Evolutionary conservation across 2,113 vertebrate genomes (phyloP).

Genomic region (Stigmatopora argus): DNA sequence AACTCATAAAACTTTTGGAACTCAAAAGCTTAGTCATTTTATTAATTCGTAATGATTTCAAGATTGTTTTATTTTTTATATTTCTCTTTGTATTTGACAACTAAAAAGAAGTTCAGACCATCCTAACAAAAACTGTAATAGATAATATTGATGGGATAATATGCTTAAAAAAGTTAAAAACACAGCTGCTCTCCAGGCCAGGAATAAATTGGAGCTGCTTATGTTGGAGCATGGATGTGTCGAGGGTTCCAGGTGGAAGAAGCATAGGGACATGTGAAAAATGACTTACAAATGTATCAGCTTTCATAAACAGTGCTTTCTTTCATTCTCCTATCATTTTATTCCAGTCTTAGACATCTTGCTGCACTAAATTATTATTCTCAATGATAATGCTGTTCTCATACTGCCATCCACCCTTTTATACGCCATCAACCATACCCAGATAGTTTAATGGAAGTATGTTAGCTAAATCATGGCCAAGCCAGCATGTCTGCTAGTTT

Average conservation of each 20-base stretch:
- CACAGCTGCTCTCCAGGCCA: slow-evolving; percentile 41
- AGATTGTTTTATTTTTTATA: not conserved
- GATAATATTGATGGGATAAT: slow-evolving; percentile 7
- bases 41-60: not conserved
- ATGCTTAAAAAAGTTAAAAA: slow-evolving; percentile 8
- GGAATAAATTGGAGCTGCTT: slow-evolving; percentile 59
- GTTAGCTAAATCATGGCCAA: slow-evolving; percentile 38
- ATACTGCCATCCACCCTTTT: slow-evolving; percentile 25
- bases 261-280: slow-evolving; percentile 61
- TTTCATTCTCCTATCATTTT: slow-evolving; percentile 19
- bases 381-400: slow-evolving; percentile 39
- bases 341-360: slow-evolving; percentile 36
- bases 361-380: slow-evolving; percentile 38
- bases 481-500: slow-evolving; percentile 50
- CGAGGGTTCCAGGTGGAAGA: slow-evolving; percentile 54
- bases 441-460: slow-evolving; percentile 36
- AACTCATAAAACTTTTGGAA: not conserved
- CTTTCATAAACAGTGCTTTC: slow-evolving; percentile 24
- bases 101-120: not conserved
- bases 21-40: not conserved
- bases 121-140: not conserved
- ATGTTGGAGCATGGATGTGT: slow-evolving; percentile 44
- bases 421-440: slow-evolving; percentile 37
- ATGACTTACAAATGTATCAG: slow-evolving; percentile 16
- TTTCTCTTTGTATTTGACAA: not conserved